Conservation (phyloP, 2,888 invertebrate genomes). For the Clitarchus hookeri region DNA sequence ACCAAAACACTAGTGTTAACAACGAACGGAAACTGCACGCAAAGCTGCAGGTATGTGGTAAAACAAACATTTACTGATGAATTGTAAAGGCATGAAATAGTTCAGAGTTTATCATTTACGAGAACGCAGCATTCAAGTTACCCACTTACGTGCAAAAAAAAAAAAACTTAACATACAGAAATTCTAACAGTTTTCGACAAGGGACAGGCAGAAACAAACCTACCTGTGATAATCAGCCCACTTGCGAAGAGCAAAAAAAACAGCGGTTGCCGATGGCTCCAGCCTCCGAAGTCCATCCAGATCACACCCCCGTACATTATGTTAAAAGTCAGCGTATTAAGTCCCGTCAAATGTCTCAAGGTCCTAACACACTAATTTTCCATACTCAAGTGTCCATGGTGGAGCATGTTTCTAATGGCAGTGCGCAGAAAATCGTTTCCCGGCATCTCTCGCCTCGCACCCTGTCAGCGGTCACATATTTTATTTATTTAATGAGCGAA, state of each 20-base stretch:
- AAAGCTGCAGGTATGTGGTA: too few relatives aligned
- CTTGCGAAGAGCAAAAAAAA: background rate
- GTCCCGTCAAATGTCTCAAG: background rate
- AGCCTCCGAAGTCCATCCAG: background rate
- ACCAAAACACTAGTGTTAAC: too few relatives aligned
- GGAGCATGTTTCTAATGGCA: background rate
- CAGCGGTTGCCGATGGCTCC: background rate
- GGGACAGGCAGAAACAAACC: background rate
- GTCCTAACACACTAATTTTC: background rate
- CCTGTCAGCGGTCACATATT: background rate
- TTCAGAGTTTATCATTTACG: too few relatives aligned
- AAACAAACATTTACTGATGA: too few relatives aligned
- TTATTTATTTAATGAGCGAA: background rate
- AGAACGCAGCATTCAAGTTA: too few relatives aligned
- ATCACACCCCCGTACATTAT: background rate
- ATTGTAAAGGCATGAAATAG: too few relatives aligned
- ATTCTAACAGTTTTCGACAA: too few relatives aligned
- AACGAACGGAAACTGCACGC: too few relatives aligned
- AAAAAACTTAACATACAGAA: too few relatives aligned
- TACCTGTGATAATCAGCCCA: slow-evolving; percentile 28
- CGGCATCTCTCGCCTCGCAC: background rate
- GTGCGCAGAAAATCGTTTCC: background rate
- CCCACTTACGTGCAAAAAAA: too few relatives aligned
- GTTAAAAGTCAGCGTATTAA: background rate
- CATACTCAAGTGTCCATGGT: background rate